Evolutionary conservation across 2,888 invertebrate species (phyloP).

Genomic region (Orchesellides sinensis): DNA sequence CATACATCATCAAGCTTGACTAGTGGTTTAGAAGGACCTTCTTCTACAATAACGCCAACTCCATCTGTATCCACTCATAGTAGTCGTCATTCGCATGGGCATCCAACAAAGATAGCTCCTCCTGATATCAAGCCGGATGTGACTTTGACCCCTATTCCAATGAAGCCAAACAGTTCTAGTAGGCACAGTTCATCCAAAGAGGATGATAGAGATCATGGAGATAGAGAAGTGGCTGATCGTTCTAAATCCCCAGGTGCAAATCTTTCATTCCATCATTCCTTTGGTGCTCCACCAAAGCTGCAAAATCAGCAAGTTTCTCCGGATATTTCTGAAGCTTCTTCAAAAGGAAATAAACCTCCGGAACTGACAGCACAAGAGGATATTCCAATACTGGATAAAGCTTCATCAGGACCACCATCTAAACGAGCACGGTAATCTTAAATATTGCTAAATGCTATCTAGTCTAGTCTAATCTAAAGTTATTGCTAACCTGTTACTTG

Average conservation of each 20-base stretch:
- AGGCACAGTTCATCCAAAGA: slow-evolving; percentile 53
- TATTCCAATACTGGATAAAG: slow-evolving; percentile 57
- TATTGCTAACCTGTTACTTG: background rate
- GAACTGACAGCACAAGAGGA: slow-evolving; percentile 63
- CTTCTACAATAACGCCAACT: slow-evolving; percentile 7
- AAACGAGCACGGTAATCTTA: slow-evolving; percentile 71
- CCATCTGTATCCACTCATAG: slow-evolving; percentile 27
- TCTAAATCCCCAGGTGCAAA: slow-evolving; percentile 66
- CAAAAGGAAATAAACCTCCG: slow-evolving; percentile 60
- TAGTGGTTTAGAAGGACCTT: slow-evolving; percentile 55
- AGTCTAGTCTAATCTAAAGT: background rate
- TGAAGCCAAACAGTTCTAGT: slow-evolving; percentile 47
- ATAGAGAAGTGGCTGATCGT: slow-evolving; percentile 44
- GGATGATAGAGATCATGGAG: slow-evolving; percentile 52
- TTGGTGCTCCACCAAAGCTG: slow-evolving; percentile 66
- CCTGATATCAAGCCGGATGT: slow-evolving; percentile 75
- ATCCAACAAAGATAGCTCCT: slow-evolving; percentile 66
- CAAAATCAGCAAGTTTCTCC: slow-evolving; percentile 65
- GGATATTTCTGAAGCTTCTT: slow-evolving; percentile 62
- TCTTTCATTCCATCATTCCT: slow-evolving; percentile 39
- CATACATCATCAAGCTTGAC: slow-evolving; percentile 54
- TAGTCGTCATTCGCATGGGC: slow-evolving; percentile 53
- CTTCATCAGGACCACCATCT: slow-evolving; percentile 51
- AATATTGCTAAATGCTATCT: background rate
- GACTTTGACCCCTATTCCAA: slow-evolving; percentile 73